Evolutionary conservation across 1,140 invertebrate genomes (phyloP), one percentile per base, ranked within the genome.

Genomic region (Nylanderia fulva): DNA sequence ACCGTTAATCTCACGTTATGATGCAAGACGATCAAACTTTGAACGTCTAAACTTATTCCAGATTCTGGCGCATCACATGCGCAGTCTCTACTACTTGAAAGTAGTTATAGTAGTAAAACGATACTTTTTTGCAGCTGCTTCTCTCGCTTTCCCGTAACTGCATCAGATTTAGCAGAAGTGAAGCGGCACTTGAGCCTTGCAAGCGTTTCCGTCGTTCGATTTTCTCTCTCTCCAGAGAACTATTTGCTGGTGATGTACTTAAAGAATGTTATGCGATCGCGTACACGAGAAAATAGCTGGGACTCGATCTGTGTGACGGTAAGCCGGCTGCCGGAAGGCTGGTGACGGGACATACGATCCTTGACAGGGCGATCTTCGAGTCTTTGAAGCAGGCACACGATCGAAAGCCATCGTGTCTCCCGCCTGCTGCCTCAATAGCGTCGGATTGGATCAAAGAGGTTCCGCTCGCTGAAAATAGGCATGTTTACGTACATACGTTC

Each of bases 361-460:
- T 54, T 75, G 72, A 68, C 71, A 54, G 60, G 36, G 86, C 83
- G 80, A 88, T 77, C 60, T 66, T 85, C 56, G 66, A 24, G 11
- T 68, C 80, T 88, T 88, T 87, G 85, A 87, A 84, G 68, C 74
- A 39, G 56, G 42, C 39, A 6, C 36, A 29, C 58, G 64, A 75
- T 85, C 74, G 85, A 88, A 87, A 87, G 82, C 85, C 68, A 80
- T 87, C 60, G 54, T 27, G 80, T 84, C 71, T 75, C 80, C 45
- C 36, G 21, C 39, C 21, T 8, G 69, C 56, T 87, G 66, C 76
- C 68, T 86, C 85, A 84, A 86, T 88, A 72, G 72, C 82, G 27
- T 71, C 74, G 52, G 21, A 72, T 82, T 87, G 87, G 80, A 88
- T 88, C 85, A 88, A 88, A 88, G 82, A 85, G 85, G 64, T 52